Evolutionary conservation across 2,888 invertebrate species (phyloP).

Genomic region (Chalcis sispes): DNA sequence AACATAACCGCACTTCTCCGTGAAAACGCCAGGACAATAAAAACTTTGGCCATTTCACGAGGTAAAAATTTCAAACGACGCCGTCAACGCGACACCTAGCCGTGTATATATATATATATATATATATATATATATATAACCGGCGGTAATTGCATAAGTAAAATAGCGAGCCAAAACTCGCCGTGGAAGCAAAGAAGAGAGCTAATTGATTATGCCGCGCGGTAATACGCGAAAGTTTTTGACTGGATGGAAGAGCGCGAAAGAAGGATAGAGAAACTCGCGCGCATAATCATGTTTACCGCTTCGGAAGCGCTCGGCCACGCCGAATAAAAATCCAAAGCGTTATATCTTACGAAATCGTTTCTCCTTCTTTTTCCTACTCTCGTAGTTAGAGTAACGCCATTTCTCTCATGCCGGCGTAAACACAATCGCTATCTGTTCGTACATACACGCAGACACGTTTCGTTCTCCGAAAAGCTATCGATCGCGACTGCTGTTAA

Average conservation of each 20-base stretch:
- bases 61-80: too few relatives aligned
- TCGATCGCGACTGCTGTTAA: not conserved
- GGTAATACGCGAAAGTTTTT: slow-evolving; percentile 39
- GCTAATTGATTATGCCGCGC: slow-evolving; percentile 45
- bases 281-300: slow-evolving; percentile 40
- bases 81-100: too few relatives aligned
- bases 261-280: not conserved
- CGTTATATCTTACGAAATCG: slow-evolving; percentile 25
- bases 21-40: too few relatives aligned
- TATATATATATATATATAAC: too few relatives aligned
- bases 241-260: not conserved
- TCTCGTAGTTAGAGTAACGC: slow-evolving; percentile 11
- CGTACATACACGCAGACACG: too few relatives aligned
- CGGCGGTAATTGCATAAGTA: too few relatives aligned
- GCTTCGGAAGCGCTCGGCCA: slow-evolving; percentile 33
- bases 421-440: slow-evolving; percentile 28
- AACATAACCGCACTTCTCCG: too few relatives aligned
- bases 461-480: too few relatives aligned
- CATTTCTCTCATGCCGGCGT: not conserved
- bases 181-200: too few relatives aligned
- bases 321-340: not conserved
- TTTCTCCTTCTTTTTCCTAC: slow-evolving; percentile 30
- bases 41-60: too few relatives aligned
- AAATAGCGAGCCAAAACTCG: too few relatives aligned
- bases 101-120: too few relatives aligned